phyloP scores from a whole-genome alignment of 2,888 invertebrate genomes.

The Diabrotica balteata region DNA sequence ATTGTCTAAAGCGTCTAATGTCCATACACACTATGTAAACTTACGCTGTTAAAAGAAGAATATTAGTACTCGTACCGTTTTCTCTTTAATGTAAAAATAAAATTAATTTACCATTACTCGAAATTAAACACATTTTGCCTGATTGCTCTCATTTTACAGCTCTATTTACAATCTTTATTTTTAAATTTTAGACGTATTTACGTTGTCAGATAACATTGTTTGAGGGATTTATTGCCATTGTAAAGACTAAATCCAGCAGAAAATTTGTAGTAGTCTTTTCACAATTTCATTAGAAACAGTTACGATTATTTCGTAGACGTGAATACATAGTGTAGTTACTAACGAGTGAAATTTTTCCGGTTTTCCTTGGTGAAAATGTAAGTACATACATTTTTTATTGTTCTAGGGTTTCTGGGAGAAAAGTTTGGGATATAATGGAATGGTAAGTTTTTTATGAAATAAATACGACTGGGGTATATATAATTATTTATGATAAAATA shows the following conservation, averaged over 20 bases:
- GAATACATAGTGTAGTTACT: background rate
- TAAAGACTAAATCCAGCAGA: slow-evolving; percentile 3
- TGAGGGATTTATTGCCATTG: slow-evolving; percentile 39
- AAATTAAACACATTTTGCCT: background rate
- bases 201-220: slow-evolving; percentile 45
- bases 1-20: too few relatives aligned
- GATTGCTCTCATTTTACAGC: background rate
- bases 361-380: slow-evolving; percentile 18
- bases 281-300: slow-evolving; percentile 1
- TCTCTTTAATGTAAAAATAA: too few relatives aligned
- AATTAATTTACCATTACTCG: too few relatives aligned
- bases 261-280: background rate
- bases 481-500: too few relatives aligned
- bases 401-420: slow-evolving; percentile 31
- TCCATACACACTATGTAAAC: too few relatives aligned
- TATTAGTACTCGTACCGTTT: too few relatives aligned
- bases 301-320: background rate
- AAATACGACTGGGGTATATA: too few relatives aligned
- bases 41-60: too few relatives aligned
- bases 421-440: slow-evolving; percentile 34
- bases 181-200: slow-evolving; percentile 7
- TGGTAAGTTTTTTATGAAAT: slow-evolving; percentile 31
- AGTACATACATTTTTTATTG: slow-evolving; percentile 35
- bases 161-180: slow-evolving; percentile 9
- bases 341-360: background rate